Conservation (phyloP, 2,888 invertebrate genomes). For the Pogonocherus hispidulus region DNA sequence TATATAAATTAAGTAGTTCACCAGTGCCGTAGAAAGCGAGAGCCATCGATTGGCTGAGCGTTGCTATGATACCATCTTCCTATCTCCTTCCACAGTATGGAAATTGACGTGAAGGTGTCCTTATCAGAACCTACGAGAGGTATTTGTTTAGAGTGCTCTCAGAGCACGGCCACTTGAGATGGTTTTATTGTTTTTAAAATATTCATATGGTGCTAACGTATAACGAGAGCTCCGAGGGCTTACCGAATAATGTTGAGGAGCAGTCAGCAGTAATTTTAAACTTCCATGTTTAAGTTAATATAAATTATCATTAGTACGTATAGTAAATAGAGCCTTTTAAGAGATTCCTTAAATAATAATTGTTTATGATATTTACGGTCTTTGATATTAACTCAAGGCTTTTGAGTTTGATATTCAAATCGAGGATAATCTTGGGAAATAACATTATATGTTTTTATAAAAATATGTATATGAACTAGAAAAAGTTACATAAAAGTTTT, state of each 20-base stretch:
- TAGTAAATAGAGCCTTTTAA: too few species aligned
- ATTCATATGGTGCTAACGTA: constrained; percentile 9
- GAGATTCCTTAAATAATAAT: background rate
- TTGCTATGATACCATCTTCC: constrained; percentile 24
- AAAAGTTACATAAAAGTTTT: too few species aligned
- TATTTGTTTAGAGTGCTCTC: constrained; percentile 23
- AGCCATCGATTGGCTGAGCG: constrained; percentile 27
- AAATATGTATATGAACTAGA: too few species aligned
- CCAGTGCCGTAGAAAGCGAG: constrained; percentile 7
- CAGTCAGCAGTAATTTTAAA: background rate
- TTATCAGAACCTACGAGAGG: background rate
- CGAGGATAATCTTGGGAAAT: too few species aligned
- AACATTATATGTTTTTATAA: too few species aligned
- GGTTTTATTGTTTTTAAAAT: constrained; percentile 25
- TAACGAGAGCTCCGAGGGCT: background rate
- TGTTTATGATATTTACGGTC: background rate
- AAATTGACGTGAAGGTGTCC: constrained; percentile 7
- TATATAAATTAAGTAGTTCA: background rate
- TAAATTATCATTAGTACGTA: background rate
- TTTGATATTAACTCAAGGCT: too few species aligned
- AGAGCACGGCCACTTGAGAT: constrained; percentile 11
- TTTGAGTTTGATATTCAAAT: too few species aligned
- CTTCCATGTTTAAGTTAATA: background rate
- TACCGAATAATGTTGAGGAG: background rate
- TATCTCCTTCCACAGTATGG: constrained; percentile 8